Base-by-base conservation (phyloP, 2,113 vertebrate species). In the Chaetodon trifascialis region DNA sequence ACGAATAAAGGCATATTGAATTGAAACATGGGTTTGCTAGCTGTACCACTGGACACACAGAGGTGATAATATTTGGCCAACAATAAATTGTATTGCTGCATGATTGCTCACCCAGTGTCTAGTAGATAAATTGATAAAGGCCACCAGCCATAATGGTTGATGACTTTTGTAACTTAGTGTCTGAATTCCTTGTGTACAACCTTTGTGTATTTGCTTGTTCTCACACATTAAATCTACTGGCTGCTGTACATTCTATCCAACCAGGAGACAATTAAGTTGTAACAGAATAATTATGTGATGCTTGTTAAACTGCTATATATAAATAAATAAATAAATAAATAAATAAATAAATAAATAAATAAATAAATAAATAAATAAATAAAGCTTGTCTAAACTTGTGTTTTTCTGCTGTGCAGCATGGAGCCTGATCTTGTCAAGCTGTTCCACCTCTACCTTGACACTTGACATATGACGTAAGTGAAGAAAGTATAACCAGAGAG, bases 11-110 rank as follows among this genome's bases (percentile, higher is more conserved):
- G n/a, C n/a, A n/a, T n/a, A n/a, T n/a, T n/a, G n/a, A n/a, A n/a
- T n/a, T n/a, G n/a, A n/a, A n/a, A 40, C 76, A 76, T 67, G 54
- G 14, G 70, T 75, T 71, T 74, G 30, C 65, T 63, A 67, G 67
- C 83, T 67, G 52, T 52, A 42, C 52, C 1, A 38, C 56, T 55
- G 70, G 65, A 79, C 54, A 65, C 70, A 66, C 38, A 70, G 73
- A 82, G 69, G 69, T 66, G 73, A 69, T 76, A 49, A 74, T 66
- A 46, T 73, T 60, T 55, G 58, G 40, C 16, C 56, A 30, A 71
- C 66, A 76, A 77, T 36, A 69, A 30, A 63, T 62, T 17, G 21
- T 36, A 36, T 9, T 34, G 11, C 49, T 71, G 59, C 42, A 76
- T 76, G 49, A 76, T 49, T 42, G 19, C 67, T 81, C 8, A 4